phyloP scores from a whole-genome alignment of 2,113 vertebrate species.

The Condylura cristata region DNA sequence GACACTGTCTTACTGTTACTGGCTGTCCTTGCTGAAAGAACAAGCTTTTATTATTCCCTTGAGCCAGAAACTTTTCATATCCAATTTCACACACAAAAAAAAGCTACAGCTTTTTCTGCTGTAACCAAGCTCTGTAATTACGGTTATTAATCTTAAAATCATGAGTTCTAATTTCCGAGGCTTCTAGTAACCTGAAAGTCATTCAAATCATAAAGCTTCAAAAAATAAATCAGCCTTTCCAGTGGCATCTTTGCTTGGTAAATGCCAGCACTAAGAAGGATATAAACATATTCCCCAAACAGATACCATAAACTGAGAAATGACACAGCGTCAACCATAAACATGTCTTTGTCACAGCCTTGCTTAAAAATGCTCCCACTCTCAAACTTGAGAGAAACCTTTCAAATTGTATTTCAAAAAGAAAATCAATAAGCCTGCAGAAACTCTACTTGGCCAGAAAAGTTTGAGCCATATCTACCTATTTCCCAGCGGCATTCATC shows the following conservation, averaged over 20 bases:
- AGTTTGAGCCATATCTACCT: background rate
- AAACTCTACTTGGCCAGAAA: constrained; percentile 17
- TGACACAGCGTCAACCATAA: constrained; percentile 59
- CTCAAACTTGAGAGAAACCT: constrained; percentile 48
- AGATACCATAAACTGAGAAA: constrained; percentile 39
- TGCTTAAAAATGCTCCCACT: constrained; percentile 59
- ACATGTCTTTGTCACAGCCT: constrained; percentile 43
- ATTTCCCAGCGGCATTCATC: background rate
- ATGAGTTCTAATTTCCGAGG: constrained; percentile 54
- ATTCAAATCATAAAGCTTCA: constrained; percentile 57
- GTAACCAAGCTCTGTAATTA: constrained; percentile 49
- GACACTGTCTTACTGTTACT: background rate
- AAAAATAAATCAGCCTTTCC: constrained; percentile 25
- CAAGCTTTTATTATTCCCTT: constrained; percentile 55
- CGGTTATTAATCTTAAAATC: constrained; percentile 72
- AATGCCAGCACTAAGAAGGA: constrained; percentile 38
- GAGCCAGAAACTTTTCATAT: constrained; percentile 6
- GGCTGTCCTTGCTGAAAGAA: constrained; percentile 37
- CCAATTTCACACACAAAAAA: constrained; percentile 1
- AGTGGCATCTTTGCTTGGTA: constrained; percentile 26
- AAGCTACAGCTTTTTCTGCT: constrained; percentile 21
- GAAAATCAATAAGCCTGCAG: constrained; percentile 59
- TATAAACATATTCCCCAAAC: constrained; percentile 61
- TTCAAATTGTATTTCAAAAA: constrained; percentile 64
- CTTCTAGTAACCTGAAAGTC: constrained; percentile 53